Conservation (phyloP, 2,797 vertebrate species). For the Hypotaenidia okinawae region DNA sequence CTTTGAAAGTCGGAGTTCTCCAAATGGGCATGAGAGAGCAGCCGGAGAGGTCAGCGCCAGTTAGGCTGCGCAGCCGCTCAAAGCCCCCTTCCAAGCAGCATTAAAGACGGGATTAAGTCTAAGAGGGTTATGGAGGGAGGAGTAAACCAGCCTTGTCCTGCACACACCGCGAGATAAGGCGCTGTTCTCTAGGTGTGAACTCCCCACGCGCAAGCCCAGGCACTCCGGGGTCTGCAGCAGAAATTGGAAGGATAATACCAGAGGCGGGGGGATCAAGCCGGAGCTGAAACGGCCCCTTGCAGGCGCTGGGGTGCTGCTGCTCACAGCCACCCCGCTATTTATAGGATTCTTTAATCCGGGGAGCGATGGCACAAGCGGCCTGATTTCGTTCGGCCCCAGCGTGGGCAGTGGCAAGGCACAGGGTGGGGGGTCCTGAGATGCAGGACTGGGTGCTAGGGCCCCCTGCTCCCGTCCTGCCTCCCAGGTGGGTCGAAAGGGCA, state of each 20-base stretch:
- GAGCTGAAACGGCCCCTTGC: neutral
- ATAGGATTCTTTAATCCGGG: neutral
- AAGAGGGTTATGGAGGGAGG: slow-evolving; percentile 70
- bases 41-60: slow-evolving; percentile 54
- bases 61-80: slow-evolving; percentile 60
- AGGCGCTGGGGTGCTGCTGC: neutral
- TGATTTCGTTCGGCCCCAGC: neutral
- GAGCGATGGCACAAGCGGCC: neutral
- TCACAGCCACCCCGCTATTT: neutral
- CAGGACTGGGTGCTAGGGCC: neutral
- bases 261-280: slow-evolving; percentile 28
- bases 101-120: slow-evolving; percentile 70
- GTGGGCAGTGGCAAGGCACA: accelerated
- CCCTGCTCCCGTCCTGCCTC: neutral
- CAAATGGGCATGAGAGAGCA: slow-evolving; percentile 50
- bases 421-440: too few relatives aligned
- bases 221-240: slow-evolving; percentile 3
- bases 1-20: slow-evolving; percentile 54
- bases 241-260: slow-evolving; percentile 56
- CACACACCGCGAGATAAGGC: slow-evolving; percentile 63
- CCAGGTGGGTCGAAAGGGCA: accelerated
- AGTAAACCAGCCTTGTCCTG: slow-evolving; percentile 47
- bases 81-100: slow-evolving; percentile 66
- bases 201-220: neutral
- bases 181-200: slow-evolving; percentile 41